A percentile compares a stretch with the other conserved stretches of the same genome.
These are phyloP conservation scores for Epinephelus moara DNA, from an alignment of 2,113 vertebrate genomes.

Conservation along the genomic window DNA sequence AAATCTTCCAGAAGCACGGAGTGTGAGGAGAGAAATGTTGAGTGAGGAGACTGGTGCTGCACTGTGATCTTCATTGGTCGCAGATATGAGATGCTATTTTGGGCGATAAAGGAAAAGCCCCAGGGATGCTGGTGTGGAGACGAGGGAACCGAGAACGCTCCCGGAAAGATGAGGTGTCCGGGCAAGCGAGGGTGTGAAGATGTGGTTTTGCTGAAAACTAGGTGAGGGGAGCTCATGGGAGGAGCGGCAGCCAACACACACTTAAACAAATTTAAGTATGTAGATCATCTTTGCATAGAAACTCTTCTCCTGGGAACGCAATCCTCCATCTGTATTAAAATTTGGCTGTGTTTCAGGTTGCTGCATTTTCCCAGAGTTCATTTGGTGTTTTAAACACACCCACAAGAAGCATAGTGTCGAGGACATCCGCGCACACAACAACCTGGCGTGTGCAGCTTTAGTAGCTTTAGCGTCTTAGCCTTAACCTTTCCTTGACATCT, in stretches of 20 bases:
- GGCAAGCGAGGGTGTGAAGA: slow-evolving; percentile 43
- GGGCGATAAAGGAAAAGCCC: slow-evolving; percentile 68
- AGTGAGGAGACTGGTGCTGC: slow-evolving; percentile 43
- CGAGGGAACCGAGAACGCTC: slow-evolving; percentile 40
- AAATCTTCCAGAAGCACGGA: slow-evolving; percentile 8
- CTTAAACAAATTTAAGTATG: slow-evolving; percentile 17
- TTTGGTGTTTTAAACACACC: slow-evolving; percentile 28
- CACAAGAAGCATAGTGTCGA: not conserved
- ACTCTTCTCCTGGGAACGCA: not conserved
- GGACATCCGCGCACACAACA: slow-evolving; percentile 13
- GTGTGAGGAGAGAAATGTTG: slow-evolving; percentile 29
- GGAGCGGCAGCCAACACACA: slow-evolving; percentile 1
- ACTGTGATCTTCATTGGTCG: slow-evolving; percentile 59
- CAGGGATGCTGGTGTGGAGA: slow-evolving; percentile 61
- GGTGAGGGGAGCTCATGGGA: slow-evolving; percentile 7
- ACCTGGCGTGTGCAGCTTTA: slow-evolving; percentile 52
- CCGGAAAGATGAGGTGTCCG: slow-evolving; percentile 33
- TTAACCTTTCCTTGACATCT: slow-evolving; percentile 77
- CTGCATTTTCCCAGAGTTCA: slow-evolving; percentile 26
- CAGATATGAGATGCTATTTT: slow-evolving; percentile 79
- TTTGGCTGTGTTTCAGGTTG: slow-evolving; percentile 5
- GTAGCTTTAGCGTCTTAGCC: slow-evolving; percentile 69
- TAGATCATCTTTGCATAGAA: not conserved
- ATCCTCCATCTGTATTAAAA: slow-evolving; percentile 25
- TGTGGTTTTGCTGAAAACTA: slow-evolving; percentile 39